phyloP scores from a whole-genome alignment of 1,140 invertebrate species.

The Zaprionus davidi region DNA sequence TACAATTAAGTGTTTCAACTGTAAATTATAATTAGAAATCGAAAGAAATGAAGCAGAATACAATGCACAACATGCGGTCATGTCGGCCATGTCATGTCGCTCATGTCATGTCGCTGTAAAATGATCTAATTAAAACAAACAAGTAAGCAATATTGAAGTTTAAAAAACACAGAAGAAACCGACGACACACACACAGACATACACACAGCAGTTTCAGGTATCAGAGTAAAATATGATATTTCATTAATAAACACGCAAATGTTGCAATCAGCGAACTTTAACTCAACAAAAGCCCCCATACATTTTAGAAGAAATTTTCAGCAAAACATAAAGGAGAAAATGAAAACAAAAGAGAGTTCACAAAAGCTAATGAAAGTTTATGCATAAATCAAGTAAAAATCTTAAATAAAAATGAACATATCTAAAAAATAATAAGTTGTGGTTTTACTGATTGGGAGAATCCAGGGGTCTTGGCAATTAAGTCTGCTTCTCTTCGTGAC shows the following conservation, averaged over 20 bases:
- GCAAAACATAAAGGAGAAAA: conserved; percentile 18
- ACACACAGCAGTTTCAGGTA: conserved; percentile 47
- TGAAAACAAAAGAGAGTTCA: conserved; percentile 22
- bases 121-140: conserved; percentile 76
- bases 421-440: conserved; percentile 62
- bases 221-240: conserved; percentile 52
- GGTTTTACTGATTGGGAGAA: conserved; percentile 6
- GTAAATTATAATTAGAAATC: conserved; percentile 67
- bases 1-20: conserved; percentile 74
- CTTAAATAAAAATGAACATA: conserved; percentile 83
- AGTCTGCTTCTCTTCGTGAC: too few species aligned
- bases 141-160: conserved; percentile 81
- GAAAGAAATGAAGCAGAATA: conserved; percentile 25
- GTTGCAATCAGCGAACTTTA: conserved; percentile 50
- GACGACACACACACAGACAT: conserved; percentile 41
- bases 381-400: conserved; percentile 79
- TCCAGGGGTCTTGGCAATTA: not conserved
- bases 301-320: conserved; percentile 76
- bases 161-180: conserved; percentile 58
- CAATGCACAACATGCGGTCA: conserved; percentile 42
- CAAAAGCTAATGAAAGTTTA: conserved; percentile 68
- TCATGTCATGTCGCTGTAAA: conserved; percentile 78
- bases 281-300: conserved; percentile 65
- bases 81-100: too few species aligned
- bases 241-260: conserved; percentile 47